Evolutionary conservation across 2,797 vertebrate species (phyloP).

Genomic region (Tragopan temminckii): DNA sequence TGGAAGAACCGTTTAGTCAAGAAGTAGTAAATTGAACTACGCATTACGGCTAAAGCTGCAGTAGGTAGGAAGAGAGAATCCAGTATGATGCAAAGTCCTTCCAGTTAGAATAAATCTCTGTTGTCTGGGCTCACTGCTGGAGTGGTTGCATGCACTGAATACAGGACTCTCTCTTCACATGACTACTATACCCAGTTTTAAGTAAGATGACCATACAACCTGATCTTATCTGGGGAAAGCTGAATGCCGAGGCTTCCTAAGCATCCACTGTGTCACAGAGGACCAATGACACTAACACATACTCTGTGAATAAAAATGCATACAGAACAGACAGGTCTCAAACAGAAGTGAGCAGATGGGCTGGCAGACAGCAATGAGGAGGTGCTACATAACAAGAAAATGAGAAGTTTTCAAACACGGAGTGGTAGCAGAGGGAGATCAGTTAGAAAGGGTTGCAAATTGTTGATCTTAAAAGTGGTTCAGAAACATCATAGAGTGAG

Average conservation of each 20-base stretch:
- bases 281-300: not conserved
- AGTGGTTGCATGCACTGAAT: fast-evolving
- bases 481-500: not conserved
- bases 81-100: not conserved
- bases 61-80: not conserved
- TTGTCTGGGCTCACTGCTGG: not conserved
- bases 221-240: not conserved
- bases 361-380: not conserved
- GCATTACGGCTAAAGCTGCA: not conserved
- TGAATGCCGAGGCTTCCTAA: not conserved
- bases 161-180: not conserved
- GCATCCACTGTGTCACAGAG: not conserved
- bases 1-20: not conserved
- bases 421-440: not conserved
- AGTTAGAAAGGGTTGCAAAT: not conserved
- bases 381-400: not conserved
- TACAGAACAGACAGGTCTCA: not conserved
- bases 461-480: not conserved
- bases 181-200: not conserved
- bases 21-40: not conserved
- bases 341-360: not conserved
- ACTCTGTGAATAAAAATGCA: not conserved
- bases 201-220: not conserved
- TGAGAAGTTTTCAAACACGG: not conserved
- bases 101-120: not conserved